A percentile compares a stretch with the other conserved stretches of the same genome.
Conservation (phyloP, 2,888 invertebrate species). For the Idaea aversata region DNA sequence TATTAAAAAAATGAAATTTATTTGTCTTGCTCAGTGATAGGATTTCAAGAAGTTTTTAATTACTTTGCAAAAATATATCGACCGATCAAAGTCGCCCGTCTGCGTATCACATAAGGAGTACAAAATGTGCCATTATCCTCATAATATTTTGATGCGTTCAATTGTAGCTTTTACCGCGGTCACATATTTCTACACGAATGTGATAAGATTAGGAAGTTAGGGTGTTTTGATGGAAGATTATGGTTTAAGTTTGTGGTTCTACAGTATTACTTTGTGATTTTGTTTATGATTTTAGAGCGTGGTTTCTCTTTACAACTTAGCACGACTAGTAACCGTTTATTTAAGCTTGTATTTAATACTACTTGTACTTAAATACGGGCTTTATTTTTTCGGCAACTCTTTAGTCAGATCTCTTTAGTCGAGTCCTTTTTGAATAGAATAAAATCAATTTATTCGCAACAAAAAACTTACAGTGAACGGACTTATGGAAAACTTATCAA, state of each 20-base stretch:
- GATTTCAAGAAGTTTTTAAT: too few relatives aligned
- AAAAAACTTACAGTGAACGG: too few relatives aligned
- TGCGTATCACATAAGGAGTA: neutral
- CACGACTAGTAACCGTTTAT: neutral
- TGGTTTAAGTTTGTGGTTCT: neutral
- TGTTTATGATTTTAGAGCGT: neutral
- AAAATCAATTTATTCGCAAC: too few relatives aligned
- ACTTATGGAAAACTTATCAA: too few relatives aligned
- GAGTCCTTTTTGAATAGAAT: too few relatives aligned
- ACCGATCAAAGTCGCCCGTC: neutral
- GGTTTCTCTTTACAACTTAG: neutral
- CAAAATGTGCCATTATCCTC: constrained; percentile 1
- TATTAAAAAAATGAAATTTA: too few relatives aligned
- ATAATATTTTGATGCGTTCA: constrained; percentile 10
- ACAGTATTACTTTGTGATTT: neutral
- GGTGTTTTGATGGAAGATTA: neutral
- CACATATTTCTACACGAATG: neutral
- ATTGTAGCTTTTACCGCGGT: constrained; percentile 11
- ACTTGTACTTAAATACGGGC: too few relatives aligned
- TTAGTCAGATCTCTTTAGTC: too few relatives aligned
- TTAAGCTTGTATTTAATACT: neutral
- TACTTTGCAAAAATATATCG: constrained; percentile 11
- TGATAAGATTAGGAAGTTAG: neutral
- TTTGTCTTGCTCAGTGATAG: too few relatives aligned
- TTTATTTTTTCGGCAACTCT: too few relatives aligned